These are phyloP conservation scores for Ligdia adustata DNA, from an alignment of 2,888 invertebrate genomes.

Conservation along the genomic window DNA sequence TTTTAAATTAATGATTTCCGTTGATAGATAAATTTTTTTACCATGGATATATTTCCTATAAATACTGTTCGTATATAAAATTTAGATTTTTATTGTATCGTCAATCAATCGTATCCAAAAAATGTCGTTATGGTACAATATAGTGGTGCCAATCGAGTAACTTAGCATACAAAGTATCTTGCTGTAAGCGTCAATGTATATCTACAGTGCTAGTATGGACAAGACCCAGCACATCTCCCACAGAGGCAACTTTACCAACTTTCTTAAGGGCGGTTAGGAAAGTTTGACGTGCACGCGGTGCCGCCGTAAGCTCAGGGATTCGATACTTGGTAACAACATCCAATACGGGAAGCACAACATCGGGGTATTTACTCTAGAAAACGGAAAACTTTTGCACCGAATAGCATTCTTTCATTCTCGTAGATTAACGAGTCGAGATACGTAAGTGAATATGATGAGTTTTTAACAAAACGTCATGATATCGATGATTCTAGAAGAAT, in stretches of 20 bases:
- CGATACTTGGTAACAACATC: constrained; percentile 73
- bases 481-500: no score
- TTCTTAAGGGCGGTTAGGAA: constrained; percentile 80
- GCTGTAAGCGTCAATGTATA: not conserved
- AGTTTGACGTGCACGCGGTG: constrained; percentile 80
- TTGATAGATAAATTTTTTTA: not conserved
- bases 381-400: constrained; percentile 32
- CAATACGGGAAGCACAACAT: constrained; percentile 57
- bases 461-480: no score
- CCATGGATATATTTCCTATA: not conserved
- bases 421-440: not conserved
- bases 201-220: constrained; percentile 8
- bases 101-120: no score
- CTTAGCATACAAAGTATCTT: not conserved
- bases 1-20: not conserved
- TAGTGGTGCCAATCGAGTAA: no score
- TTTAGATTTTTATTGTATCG: no score
- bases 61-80: no score
- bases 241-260: constrained; percentile 77
- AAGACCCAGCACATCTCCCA: constrained; percentile 63
- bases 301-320: constrained; percentile 77
- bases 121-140: no score
- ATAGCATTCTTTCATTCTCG: constrained; percentile 3
- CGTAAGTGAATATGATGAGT: no score
- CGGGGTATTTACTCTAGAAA: constrained; percentile 44